A percentile compares a stretch with the other conserved stretches of the same genome.
phyloP scores from a whole-genome alignment of 1,140 invertebrate genomes.

The Latrodectus geometricus region DNA sequence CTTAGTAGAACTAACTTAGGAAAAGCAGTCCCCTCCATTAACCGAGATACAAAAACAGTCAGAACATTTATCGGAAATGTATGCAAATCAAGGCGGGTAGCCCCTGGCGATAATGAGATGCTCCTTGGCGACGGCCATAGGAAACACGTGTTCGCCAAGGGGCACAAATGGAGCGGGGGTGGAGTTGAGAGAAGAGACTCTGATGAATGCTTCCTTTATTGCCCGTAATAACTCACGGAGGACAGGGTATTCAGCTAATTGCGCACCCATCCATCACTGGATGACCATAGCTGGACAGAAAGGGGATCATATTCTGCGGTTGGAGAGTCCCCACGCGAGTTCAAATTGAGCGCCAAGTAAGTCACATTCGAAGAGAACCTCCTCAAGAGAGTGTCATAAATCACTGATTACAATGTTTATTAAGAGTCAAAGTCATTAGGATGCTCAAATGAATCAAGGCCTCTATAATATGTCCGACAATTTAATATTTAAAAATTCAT shows the following conservation, averaged over 20 bases:
- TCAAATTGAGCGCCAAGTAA: too few species aligned
- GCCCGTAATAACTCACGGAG: conserved; percentile 51
- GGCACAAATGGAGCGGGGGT: conserved; percentile 21
- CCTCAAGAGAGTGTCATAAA: too few species aligned
- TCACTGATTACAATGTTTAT: too few species aligned
- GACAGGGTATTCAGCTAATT: conserved; percentile 43
- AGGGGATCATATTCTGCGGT: background rate
- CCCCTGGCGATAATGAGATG: background rate
- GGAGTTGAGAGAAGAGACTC: background rate
- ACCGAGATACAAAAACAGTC: too few species aligned
- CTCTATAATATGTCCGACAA: too few species aligned
- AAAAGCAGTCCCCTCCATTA: too few species aligned
- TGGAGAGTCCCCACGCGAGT: background rate
- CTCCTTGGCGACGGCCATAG: background rate
- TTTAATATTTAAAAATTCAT: too few species aligned
- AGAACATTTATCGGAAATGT: background rate
- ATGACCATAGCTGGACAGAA: conserved; percentile 6
- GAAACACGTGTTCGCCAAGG: background rate
- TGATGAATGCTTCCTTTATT: conserved; percentile 53
- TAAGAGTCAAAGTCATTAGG: too few species aligned
- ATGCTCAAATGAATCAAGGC: too few species aligned
- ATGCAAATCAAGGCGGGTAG: background rate
- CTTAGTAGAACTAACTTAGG: too few species aligned
- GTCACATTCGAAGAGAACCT: too few species aligned
- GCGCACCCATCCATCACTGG: conserved; percentile 32